Percentiles rank a stretch among this genome's conserved stretches.
Conservation (phyloP, 2,797 vertebrate species). For the Sciurus vulgaris region DNA sequence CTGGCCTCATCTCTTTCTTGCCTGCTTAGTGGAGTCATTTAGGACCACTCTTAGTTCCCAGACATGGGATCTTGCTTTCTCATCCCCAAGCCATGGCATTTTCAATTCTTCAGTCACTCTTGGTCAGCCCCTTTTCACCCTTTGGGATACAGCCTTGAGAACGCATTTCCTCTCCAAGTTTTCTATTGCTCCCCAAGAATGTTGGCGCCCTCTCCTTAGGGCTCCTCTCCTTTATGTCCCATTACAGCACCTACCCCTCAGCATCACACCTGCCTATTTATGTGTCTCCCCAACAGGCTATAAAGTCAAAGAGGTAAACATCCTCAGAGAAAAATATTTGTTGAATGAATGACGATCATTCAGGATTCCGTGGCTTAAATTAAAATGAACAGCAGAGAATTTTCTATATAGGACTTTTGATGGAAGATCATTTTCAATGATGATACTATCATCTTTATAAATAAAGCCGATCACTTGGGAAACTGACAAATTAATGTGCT, state of each 20-base stretch:
- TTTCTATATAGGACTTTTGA: not conserved
- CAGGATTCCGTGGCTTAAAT: constrained; percentile 12
- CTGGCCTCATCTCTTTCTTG: not conserved
- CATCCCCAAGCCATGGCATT: not conserved
- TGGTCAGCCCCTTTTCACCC: not conserved
- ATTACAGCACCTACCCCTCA: not conserved
- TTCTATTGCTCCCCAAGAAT: not conserved
- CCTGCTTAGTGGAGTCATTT: not conserved
- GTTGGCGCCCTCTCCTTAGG: not conserved
- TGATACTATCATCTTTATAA: constrained; percentile 27
- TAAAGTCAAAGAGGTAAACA: not conserved
- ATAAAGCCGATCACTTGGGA: constrained; percentile 8
- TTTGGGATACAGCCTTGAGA: not conserved
- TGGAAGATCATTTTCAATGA: not conserved
- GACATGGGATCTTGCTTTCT: not conserved
- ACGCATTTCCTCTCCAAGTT: not conserved
- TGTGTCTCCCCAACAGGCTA: not conserved
- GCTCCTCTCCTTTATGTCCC: not conserved
- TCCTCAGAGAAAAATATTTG: not conserved
- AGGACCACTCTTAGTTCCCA: not conserved
- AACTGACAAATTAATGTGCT: not conserved
- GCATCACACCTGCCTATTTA: not conserved
- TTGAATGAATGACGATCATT: not conserved
- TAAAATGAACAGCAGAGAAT: constrained; percentile 6
- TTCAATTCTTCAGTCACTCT: not conserved